Conservation (phyloP, 2,888 invertebrate genomes). For the Epinotia nisella region DNA sequence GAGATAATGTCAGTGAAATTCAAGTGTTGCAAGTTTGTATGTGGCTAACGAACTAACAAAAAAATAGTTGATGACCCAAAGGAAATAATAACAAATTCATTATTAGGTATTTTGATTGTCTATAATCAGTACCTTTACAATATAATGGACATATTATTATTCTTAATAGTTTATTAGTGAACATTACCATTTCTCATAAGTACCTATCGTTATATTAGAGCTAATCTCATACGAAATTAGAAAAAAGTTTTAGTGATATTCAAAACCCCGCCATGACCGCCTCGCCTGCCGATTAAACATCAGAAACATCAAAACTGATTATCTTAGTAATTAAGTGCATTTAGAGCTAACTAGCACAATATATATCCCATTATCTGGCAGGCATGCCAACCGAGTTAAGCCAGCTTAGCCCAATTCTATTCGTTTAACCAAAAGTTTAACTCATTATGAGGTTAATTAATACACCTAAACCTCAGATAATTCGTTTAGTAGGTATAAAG, state of each 20-base stretch:
- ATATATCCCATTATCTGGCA: slow-evolving; percentile 18
- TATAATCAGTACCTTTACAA: too few relatives aligned
- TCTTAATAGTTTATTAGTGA: too few relatives aligned
- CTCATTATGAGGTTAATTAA: slow-evolving; percentile 8
- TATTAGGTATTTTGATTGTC: too few relatives aligned
- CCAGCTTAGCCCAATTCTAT: slow-evolving; percentile 30
- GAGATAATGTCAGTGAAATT: too few relatives aligned
- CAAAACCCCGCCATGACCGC: not conserved
- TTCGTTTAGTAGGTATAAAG: not conserved
- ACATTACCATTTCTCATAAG: too few relatives aligned
- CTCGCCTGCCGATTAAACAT: not conserved
- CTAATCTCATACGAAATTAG: not conserved
- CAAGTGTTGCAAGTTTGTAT: too few relatives aligned
- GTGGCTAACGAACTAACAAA: too few relatives aligned
- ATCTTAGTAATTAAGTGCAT: not conserved
- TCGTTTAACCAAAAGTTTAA: slow-evolving; percentile 15
- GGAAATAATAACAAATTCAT: too few relatives aligned
- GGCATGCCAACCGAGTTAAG: slow-evolving; percentile 27
- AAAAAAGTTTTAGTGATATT: not conserved
- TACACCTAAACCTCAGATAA: slow-evolving; percentile 1
- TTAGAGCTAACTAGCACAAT: not conserved
- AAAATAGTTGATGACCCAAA: too few relatives aligned
- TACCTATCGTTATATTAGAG: too few relatives aligned
- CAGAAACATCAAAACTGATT: not conserved
- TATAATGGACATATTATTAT: too few relatives aligned